Base-by-base conservation (phyloP, 2,113 vertebrate genomes). In the Mesocricetus auratus region DNA sequence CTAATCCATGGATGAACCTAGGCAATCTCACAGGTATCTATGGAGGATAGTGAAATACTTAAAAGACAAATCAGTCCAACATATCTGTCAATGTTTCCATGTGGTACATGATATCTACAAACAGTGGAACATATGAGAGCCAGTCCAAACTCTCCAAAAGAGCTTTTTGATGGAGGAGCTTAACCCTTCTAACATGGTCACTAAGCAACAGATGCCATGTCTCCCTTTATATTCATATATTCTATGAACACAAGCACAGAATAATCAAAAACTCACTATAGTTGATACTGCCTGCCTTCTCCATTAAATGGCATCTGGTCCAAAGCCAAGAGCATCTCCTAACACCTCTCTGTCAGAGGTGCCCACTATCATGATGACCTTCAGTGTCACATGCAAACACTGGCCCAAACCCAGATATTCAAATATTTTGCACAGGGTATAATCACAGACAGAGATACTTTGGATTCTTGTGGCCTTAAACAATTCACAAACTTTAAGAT, bases 181-280 rank as follows among this genome's bases (percentile, higher is more conserved):
- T 64, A 45, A 90, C 22, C 36, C 73, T 66, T 19, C 29, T 15
- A 22, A 45, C 29, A 69, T 1, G 36, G 68, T 26, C 62, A 22
- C 75, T 90, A 68, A 64, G 89, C 93, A 90, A 53, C 21, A 94
- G 36, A 50, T 31, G 42, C 1, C 36, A 47, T 8, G 21, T 16
- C 53, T 56, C 56, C 53, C 62, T 68, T 86, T 86, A 50, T 94
- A 64, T 94, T 39, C 74, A 95, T 47, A 45, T 79, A 86, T 56
- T 62, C 71, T 31, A 29, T n/a, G 69, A 83, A 31, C 6, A 68
- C 15, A 85, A 47, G 5, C 82, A 53, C 10, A 92, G 81, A 68
- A 86, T 73, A 82, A 62, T 13, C 39, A 42, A 64, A 78, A 66
- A 62, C 26, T n/a, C 81, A 50, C 77, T 87, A 69, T 0, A 0